These are phyloP conservation scores for Dendroctonus ponderosae DNA, from an alignment of 1,140 invertebrate species.

Conservation along the genomic window DNA sequence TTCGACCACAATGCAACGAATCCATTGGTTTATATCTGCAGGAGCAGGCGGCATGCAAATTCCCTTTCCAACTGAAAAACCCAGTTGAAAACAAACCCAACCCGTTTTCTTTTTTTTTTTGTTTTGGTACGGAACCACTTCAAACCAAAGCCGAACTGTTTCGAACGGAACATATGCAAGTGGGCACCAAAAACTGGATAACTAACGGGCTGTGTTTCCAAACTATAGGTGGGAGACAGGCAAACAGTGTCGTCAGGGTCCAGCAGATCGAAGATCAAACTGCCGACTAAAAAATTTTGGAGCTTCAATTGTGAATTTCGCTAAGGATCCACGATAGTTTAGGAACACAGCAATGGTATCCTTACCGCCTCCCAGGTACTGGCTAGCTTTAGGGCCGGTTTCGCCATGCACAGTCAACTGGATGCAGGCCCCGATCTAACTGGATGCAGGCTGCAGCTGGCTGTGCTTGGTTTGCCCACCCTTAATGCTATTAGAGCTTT, in stretches of 20 bases:
- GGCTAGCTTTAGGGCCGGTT: conserved; percentile 42
- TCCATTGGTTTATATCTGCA: no score
- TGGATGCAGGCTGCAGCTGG: conserved; percentile 33
- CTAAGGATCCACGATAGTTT: conserved; percentile 59
- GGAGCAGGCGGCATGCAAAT: no score
- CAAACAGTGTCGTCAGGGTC: conserved; percentile 35
- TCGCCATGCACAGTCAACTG: not conserved
- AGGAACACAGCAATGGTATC: conserved; percentile 66
- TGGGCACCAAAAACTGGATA: conserved; percentile 15
- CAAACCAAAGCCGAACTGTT: no score
- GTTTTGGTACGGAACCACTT: no score
- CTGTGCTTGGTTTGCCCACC: conserved; percentile 4
- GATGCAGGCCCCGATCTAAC: conserved; percentile 33
- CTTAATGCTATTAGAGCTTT: not conserved
- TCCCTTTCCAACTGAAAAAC: no score
- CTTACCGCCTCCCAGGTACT: conserved; percentile 61
- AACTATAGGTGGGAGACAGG: conserved; percentile 52
- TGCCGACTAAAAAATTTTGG: conserved; percentile 20
- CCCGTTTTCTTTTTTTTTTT: no score
- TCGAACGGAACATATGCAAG: conserved; percentile 15
- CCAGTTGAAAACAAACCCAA: no score
- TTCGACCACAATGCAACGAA: conserved; percentile 1
- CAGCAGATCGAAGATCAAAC: conserved; percentile 31
- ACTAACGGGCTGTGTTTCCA: conserved; percentile 53
- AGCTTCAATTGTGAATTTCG: conserved; percentile 35